These are phyloP conservation scores for Dryococelus australis DNA, from an alignment of 2,888 invertebrate genomes.

Conservation along the genomic window DNA sequence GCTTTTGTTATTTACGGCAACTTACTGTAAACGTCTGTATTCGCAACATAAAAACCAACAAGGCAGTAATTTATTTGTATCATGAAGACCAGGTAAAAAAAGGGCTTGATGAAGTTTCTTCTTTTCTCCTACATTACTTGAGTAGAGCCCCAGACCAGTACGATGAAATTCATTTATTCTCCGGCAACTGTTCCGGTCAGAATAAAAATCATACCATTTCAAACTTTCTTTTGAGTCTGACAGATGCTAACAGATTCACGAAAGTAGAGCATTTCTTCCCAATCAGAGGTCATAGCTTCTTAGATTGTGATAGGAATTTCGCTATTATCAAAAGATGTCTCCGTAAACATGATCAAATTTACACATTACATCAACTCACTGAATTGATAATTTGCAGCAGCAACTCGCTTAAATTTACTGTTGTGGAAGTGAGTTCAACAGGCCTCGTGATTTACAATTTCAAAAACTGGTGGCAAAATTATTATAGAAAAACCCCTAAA, in stretches of 20 bases:
- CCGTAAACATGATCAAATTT: conserved; percentile 1
- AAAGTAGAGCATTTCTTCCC: neutral
- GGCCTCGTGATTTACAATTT: neutral
- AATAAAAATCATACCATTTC: neutral
- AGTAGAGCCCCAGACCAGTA: conserved; percentile 21
- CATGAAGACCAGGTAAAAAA: conserved; percentile 48
- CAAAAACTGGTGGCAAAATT: neutral
- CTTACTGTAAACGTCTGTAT: neutral
- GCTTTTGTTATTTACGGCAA: neutral
- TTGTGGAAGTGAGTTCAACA: neutral
- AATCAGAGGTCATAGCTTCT: conserved; percentile 13
- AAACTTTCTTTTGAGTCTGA: neutral
- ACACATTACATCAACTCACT: conserved; percentile 23
- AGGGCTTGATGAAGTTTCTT: conserved; percentile 44
- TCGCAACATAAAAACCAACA: conserved; percentile 21
- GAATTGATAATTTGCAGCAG: neutral
- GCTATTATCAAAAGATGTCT: conserved; percentile 12
- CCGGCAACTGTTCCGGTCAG: neutral
- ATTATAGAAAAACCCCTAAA: neutral
- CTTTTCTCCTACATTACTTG: conserved; percentile 41
- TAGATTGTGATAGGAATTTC: conserved; percentile 22
- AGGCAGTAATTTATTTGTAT: conserved; percentile 41
- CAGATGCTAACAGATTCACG: neutral
- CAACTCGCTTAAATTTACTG: neutral
- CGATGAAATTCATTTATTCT: neutral